Evolutionary conservation across 2,888 invertebrate species (phyloP).

Genomic region (Acleris holmiana): DNA sequence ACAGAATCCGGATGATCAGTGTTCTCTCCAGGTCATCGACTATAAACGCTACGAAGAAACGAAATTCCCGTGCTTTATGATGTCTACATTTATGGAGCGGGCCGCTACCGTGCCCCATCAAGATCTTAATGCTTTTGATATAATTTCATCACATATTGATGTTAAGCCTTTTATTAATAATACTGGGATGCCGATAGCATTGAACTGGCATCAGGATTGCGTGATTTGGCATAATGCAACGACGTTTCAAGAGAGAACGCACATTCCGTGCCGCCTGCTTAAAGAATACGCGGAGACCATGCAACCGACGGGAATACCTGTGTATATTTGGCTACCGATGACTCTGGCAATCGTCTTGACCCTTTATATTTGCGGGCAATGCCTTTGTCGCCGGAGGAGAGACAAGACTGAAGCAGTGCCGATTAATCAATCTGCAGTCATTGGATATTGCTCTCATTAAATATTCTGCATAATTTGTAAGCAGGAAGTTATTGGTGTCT

Average conservation of each 20-base stretch:
- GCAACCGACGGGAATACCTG: constrained; percentile 64
- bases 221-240: constrained; percentile 73
- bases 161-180: constrained; percentile 57
- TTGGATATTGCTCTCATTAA: constrained; percentile 60
- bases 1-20: constrained; percentile 59
- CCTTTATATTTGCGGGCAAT: constrained; percentile 61
- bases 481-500: constrained; percentile 19
- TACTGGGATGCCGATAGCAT: constrained; percentile 54
- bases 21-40: constrained; percentile 70
- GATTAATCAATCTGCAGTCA: constrained; percentile 53
- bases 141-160: constrained; percentile 62
- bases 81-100: constrained; percentile 70
- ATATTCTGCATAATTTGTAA: constrained; percentile 29
- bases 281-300: constrained; percentile 70
- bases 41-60: constrained; percentile 65
- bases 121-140: constrained; percentile 57
- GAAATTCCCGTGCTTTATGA: constrained; percentile 68
- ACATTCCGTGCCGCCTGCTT: constrained; percentile 67
- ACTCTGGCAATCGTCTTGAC: constrained; percentile 57
- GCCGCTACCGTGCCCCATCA: constrained; percentile 47
- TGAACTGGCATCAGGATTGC: constrained; percentile 66
- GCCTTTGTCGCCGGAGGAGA: constrained; percentile 58
- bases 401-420: constrained; percentile 53
- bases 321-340: constrained; percentile 72
- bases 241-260: constrained; percentile 54